Percentiles rank a stretch among this genome's conserved stretches.
Evolutionary conservation across 2,888 invertebrate genomes (phyloP).

Genomic region (Drosophila prostipennis): DNA sequence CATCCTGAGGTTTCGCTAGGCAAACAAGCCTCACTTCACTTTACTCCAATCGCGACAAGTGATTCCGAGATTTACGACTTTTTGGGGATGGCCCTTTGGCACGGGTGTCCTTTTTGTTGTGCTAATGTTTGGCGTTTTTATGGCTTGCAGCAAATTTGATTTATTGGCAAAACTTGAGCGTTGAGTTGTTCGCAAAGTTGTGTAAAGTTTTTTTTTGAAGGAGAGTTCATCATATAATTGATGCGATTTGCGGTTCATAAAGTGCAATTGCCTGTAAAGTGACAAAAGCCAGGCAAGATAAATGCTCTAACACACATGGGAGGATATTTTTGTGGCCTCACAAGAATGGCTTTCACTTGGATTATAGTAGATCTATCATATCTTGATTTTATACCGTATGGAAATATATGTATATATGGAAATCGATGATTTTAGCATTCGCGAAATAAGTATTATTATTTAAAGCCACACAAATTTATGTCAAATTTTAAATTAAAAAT

Average conservation of each 20-base stretch:
- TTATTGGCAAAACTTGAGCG: conserved; percentile 65
- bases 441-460: no score
- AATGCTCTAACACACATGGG: conserved; percentile 54
- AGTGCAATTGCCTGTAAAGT: conserved; percentile 73
- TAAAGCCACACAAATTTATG: no score
- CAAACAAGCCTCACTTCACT: conserved; percentile 25
- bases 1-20: conserved; percentile 34
- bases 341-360: background rate
- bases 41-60: conserved; percentile 78
- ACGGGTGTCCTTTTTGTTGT: conserved; percentile 67
- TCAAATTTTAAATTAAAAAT: no score
- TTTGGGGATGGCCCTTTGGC: conserved; percentile 29
- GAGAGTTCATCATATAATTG: conserved; percentile 74
- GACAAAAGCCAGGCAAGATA: conserved; percentile 10
- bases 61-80: conserved; percentile 82
- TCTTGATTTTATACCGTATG: no score
- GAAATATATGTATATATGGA: no score
- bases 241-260: conserved; percentile 76
- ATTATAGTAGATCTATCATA: background rate
- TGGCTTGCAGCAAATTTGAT: conserved; percentile 75
- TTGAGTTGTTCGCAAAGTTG: conserved; percentile 42
- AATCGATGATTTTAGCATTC: no score
- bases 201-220: conserved; percentile 51
- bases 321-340: conserved; percentile 43
- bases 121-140: conserved; percentile 75